A percentile compares a stretch with the other conserved stretches of the same genome.
These are phyloP conservation scores for Erpornis zantholeuca DNA, from an alignment of 2,113 vertebrate species.

Conservation along the genomic window DNA sequence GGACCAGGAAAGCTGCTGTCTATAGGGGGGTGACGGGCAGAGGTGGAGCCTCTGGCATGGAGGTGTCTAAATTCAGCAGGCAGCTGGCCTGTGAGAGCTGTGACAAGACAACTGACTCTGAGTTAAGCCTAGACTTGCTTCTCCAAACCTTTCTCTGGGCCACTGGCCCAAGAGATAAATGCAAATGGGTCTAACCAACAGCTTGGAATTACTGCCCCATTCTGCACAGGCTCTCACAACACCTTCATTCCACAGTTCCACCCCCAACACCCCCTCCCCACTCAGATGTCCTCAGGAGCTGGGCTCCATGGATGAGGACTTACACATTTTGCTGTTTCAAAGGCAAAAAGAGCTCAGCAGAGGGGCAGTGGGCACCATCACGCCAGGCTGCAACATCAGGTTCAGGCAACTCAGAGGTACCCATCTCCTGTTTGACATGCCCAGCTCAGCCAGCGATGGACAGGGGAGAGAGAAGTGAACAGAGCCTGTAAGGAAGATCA, in stretches of 20 bases:
- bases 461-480: neutral
- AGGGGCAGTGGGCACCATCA: neutral
- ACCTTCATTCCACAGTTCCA: neutral
- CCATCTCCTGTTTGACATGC: neutral
- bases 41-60: neutral
- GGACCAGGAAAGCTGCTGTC: neutral
- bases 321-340: neutral
- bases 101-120: neutral
- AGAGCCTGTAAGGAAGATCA: neutral
- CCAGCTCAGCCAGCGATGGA: neutral
- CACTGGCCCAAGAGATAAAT: rapidly evolving
- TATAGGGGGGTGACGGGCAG: rapidly evolving
- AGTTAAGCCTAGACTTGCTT: neutral
- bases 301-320: neutral
- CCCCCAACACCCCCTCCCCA: neutral
- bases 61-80: neutral
- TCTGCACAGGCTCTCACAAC: neutral
- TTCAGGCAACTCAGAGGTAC: rapidly evolving
- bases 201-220: neutral
- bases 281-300: neutral
- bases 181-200: neutral
- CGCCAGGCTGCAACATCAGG: neutral
- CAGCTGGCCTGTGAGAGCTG: neutral
- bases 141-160: neutral
- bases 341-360: neutral